A percentile compares a stretch with the other conserved stretches of the same genome.
Evolutionary conservation across 2,113 vertebrate genomes (phyloP).

Genomic region (Ginglymostoma cirratum): DNA sequence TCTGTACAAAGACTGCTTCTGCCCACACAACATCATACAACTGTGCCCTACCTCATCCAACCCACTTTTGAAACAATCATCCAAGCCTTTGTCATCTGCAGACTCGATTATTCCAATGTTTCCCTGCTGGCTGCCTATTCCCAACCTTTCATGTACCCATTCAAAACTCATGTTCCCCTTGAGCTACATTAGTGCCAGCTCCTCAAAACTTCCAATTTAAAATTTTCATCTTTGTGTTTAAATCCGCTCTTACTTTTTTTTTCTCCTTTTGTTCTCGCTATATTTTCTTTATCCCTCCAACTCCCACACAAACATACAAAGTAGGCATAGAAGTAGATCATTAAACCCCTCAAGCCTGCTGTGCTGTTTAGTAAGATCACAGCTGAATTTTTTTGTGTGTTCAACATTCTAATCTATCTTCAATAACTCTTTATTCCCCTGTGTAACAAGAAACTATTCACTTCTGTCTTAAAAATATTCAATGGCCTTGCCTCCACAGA

Average conservation of each 20-base stretch:
- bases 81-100: background rate
- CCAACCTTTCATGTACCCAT: background rate
- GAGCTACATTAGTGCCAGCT: background rate
- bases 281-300: background rate
- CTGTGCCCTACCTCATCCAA: background rate
- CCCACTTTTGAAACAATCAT: background rate
- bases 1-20: background rate
- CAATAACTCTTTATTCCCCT: too few species aligned
- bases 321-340: too few species aligned
- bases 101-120: background rate
- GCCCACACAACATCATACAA: background rate
- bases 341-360: too few species aligned
- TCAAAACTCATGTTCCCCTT: background rate
- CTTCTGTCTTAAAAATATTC: too few species aligned
- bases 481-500: too few species aligned
- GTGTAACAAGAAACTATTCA: too few species aligned
- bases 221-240: background rate
- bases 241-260: background rate
- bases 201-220: background rate
- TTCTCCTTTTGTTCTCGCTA: background rate
- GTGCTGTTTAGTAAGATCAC: too few species aligned
- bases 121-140: background rate
- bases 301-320: too few species aligned
- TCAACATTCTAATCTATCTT: too few species aligned
- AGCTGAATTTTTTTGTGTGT: too few species aligned